A percentile compares a stretch with the other conserved stretches of the same genome.
phyloP scores from a whole-genome alignment of 2,797 vertebrate genomes.

The Caiman crocodilus region DNA sequence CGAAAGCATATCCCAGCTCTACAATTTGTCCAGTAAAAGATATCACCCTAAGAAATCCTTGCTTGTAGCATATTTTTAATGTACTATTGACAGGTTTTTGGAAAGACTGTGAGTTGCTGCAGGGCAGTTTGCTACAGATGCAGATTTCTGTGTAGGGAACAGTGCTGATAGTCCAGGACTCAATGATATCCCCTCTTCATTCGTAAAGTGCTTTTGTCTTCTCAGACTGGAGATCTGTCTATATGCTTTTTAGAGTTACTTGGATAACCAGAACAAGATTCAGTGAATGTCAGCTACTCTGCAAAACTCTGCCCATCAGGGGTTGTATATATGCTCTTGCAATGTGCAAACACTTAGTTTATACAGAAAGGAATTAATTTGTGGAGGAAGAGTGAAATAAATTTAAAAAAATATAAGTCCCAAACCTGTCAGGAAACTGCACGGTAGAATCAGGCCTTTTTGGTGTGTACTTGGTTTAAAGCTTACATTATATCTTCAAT shows the following conservation, averaged over 20 bases:
- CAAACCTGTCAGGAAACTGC: not conserved
- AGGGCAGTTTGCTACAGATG: not conserved
- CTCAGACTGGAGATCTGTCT: not conserved
- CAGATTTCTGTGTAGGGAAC: not conserved
- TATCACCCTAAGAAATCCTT: too few species aligned
- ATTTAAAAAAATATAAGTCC: not conserved
- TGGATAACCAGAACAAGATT: not conserved
- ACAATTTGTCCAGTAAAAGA: too few species aligned
- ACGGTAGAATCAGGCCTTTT: not conserved
- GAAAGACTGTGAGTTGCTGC: not conserved
- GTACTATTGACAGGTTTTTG: not conserved
- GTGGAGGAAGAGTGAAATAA: not conserved
- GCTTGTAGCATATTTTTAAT: too few species aligned
- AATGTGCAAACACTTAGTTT: not conserved
- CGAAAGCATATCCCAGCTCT: not conserved
- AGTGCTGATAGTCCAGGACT: not conserved
- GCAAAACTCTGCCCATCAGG: not conserved
- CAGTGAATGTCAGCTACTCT: not conserved
- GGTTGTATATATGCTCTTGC: not conserved
- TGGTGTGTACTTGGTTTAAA: not conserved
- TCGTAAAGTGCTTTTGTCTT: not conserved
- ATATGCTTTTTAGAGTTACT: not conserved
- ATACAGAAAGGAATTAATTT: not conserved
- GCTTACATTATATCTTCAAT: not conserved
- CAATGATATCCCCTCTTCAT: not conserved